phyloP scores from a whole-genome alignment of 1,140 invertebrate species.

The Atta colombica region DNA sequence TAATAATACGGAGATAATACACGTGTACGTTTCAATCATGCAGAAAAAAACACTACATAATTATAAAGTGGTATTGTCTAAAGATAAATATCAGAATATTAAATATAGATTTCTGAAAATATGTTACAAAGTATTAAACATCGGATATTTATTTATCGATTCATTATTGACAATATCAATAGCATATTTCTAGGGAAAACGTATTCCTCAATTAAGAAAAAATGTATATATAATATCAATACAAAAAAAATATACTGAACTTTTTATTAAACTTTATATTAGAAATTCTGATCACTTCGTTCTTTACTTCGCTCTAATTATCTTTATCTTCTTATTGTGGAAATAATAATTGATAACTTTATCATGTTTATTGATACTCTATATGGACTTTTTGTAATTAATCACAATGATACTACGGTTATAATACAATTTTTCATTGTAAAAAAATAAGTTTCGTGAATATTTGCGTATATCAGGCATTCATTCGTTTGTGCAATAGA shows the following conservation, averaged over 20 bases:
- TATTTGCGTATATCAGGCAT: neutral
- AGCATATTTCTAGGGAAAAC: conserved; percentile 51
- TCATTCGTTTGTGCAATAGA: neutral
- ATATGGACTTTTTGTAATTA: neutral
- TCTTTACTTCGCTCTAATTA: neutral
- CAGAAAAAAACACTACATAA: conserved; percentile 18
- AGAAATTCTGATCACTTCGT: neutral
- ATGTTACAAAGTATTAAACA: conserved; percentile 5
- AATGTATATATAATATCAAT: neutral
- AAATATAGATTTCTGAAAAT: neutral
- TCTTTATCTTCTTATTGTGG: neutral
- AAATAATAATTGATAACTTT: conserved; percentile 8
- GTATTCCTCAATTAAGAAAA: neutral
- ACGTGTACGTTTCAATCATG: neutral
- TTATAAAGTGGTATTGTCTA: conserved; percentile 20
- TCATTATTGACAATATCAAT: conserved; percentile 21
- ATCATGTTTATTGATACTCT: conserved; percentile 9
- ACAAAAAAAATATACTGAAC: neutral
- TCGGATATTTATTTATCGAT: neutral
- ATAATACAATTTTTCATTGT: neutral
- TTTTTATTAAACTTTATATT: neutral
- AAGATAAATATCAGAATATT: conserved; percentile 7
- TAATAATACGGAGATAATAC: conserved; percentile 7
- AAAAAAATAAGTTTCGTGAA: neutral
- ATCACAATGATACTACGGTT: neutral